Evolutionary conservation across 2,113 vertebrate species (phyloP).

Genomic region (Halichoerus grypus): DNA sequence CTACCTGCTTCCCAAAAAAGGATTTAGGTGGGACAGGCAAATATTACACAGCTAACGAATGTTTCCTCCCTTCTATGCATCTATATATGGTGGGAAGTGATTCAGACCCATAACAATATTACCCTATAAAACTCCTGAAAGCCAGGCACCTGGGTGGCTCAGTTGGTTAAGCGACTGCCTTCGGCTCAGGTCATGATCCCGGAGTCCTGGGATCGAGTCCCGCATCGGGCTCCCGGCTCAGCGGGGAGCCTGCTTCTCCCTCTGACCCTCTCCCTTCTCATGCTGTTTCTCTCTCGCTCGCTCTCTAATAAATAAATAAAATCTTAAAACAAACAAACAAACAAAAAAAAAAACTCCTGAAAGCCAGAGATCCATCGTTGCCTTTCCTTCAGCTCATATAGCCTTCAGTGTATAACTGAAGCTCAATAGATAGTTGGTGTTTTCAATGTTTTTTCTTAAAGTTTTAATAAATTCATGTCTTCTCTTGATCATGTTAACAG

Average conservation of each 20-base stretch:
- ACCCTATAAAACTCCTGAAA: not conserved
- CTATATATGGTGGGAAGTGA: not conserved
- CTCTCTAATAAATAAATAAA: too few species aligned
- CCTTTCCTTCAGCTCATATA: not conserved
- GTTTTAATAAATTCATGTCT: constrained; percentile 28
- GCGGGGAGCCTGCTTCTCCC: too few species aligned
- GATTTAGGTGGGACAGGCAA: constrained; percentile 53
- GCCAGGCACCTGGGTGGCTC: not conserved
- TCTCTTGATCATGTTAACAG: not conserved
- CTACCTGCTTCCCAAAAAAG: constrained; percentile 8
- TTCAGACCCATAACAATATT: not conserved
- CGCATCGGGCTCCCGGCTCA: too few species aligned
- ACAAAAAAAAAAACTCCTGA: not conserved
- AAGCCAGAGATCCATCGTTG: not conserved
- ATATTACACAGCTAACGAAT: constrained; percentile 38
- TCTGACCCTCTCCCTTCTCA: too few species aligned
- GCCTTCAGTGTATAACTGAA: not conserved
- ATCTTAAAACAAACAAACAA: too few species aligned
- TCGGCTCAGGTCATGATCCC: too few species aligned
- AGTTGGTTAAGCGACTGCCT: too few species aligned
- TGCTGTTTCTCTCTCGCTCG: too few species aligned
- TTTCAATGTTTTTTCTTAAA: constrained; percentile 43
- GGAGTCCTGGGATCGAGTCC: too few species aligned
- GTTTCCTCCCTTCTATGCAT: not conserved
- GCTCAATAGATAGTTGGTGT: not conserved